Evolutionary conservation across 2,888 invertebrate species (phyloP), one percentile per base, ranked within the genome.

Genomic region (Diplazon laetatorius): DNA sequence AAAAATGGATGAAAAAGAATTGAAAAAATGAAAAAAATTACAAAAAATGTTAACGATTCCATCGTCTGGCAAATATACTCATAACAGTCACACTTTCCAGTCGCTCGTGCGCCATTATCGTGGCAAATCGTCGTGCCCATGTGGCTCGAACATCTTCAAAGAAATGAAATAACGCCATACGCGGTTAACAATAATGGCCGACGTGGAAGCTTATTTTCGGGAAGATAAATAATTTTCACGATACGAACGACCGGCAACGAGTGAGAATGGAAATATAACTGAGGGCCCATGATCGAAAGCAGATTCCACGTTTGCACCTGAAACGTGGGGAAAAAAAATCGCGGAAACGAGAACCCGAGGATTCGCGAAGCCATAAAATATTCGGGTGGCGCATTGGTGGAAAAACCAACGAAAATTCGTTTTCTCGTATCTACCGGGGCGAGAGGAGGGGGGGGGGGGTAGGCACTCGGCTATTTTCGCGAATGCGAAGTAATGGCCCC

Each of bases 181-280:
- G 30, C 1, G 9, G 16, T 14, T 35, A 30, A 30, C 30, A 14
- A 50, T 22, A 14, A 25, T 0, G 55, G n/a, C 0, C 55, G n/a
- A 9, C 16, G 30, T 0, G 9, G 30, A 30, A 55, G 30, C 55
- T 35, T 30, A 55, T 55, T 55, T 30, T 35, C 55, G 30, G 9
- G 10, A 20, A 37, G 30, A 72, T 80, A 76, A 80, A 79, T 76
- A 82, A 77, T 78, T 79, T 77, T 76, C n/a, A n/a, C n/a, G 25
- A 70, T 42, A 30, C 16, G n/a, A 30, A 39, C 16, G 46, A 48
- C 52, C 44, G 10, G 18, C 18, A 39, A 14, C 39, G 16, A 62
- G 25, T 65, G 55, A 39, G 20, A 30, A 20, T 30, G 12, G 25
- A 69, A n/a, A n/a, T n/a, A 42, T 62, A 60, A n/a, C 48, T 22